Evolutionary conservation across 2,797 vertebrate genomes (phyloP), one percentile per base, ranked within the genome.

Genomic region (Pagetopsis macropterus): DNA sequence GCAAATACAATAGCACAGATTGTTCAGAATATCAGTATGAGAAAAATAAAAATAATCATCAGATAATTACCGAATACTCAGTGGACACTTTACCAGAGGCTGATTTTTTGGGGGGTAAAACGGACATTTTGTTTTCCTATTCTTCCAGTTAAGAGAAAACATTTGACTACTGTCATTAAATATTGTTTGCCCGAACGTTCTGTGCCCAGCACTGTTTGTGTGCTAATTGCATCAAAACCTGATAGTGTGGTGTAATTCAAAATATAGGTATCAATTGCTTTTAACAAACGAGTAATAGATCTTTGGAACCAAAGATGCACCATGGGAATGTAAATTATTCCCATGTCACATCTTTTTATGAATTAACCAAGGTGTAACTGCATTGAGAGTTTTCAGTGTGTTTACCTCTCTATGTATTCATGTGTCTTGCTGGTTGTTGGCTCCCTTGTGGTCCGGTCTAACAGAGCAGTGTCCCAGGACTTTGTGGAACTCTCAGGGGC

Each of bases 401-500:
- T 19, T 50, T 19, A 19, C 45, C 14, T 79, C 46, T 65, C 19
- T 72, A 60, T 65, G 13, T 19, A 43, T 49, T 21, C 70, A 31
- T 51, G 41, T 19, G 73, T 60, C 50, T 59, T 64, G 33, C 14
- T 0, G 50, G 74, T 56, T 68, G 41, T 44, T 50, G 19, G 48
- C 69, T 74, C 55, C 70, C 37, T 61, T 2, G 3, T 23, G 69
- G 68, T 74, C 69, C 8, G 49, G 43, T 75, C 62, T 63, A 27
- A 49, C 60, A 15, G 66, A 50, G 57, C 68, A 46, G 54, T 23
- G 76, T 67, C 65, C 74, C 50, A 52, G 58, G 57, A 75, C 71
- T 72, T 63, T 78, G 46, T 74, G 44, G 65, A 82, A 84, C 72
- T 57, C 54, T 57, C 54, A 60, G 55, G 58, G 64, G 19, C 27